Conservation (phyloP, 1,140 invertebrate species). For the Venustaconcha ellipsiformis region DNA sequence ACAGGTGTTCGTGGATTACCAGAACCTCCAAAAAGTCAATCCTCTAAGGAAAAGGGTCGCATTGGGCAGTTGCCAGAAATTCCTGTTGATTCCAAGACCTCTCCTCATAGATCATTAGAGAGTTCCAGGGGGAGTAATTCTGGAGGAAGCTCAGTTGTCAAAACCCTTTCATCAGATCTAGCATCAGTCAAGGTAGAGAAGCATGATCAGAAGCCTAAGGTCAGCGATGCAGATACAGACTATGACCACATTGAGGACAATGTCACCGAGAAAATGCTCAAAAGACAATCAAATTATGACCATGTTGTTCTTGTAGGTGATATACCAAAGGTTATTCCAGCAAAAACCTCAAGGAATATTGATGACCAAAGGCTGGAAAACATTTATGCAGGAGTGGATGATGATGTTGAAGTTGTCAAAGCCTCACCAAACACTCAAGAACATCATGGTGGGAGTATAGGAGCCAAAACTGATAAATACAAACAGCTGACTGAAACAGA, state of each 20-base stretch:
- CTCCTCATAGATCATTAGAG: neutral
- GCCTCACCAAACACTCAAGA: neutral
- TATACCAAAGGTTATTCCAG: constrained; percentile 10
- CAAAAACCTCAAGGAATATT: constrained; percentile 2
- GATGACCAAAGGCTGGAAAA: neutral
- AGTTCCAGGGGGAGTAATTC: neutral
- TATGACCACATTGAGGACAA: constrained; percentile 26
- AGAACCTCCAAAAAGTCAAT: constrained; percentile 12
- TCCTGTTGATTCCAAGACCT: neutral
- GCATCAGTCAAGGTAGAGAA: neutral
- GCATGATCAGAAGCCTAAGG: neutral
- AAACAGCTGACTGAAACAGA: constrained; percentile 20
- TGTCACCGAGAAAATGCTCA: constrained; percentile 8
- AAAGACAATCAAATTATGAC: constrained; percentile 28
- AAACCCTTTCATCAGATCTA: neutral
- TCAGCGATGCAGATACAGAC: constrained; percentile 8
- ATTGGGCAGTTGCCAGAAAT: constrained; percentile 24
- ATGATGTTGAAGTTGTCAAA: constrained; percentile 27
- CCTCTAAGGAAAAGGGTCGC: neutral
- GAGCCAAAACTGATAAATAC: constrained; percentile 14
- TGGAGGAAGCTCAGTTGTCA: neutral
- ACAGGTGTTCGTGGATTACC: constrained; percentile 20
- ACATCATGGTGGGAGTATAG: neutral
- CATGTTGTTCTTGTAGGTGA: constrained; percentile 29
- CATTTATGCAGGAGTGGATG: constrained; percentile 21